Evolutionary conservation across 1,140 invertebrate species (phyloP).

Genomic region (Caenorhabditis elegans): DNA sequence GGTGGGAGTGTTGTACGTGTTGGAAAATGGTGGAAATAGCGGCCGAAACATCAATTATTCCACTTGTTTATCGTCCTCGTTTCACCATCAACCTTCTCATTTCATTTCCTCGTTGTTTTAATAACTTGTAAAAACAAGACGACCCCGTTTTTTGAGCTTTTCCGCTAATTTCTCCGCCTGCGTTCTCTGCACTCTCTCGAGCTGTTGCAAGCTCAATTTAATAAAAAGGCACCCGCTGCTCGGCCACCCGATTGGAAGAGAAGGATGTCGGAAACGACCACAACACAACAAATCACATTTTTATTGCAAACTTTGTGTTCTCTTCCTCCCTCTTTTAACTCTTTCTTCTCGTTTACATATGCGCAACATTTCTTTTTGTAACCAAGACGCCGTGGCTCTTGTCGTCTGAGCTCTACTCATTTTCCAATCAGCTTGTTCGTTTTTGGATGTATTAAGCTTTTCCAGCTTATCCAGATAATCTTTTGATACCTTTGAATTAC

Average conservation of each 20-base stretch:
- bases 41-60: slow-evolving; percentile 20
- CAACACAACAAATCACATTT: slow-evolving; percentile 19
- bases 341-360: background rate
- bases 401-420: background rate
- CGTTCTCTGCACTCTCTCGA: background rate
- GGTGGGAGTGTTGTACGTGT: slow-evolving; percentile 30
- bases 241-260: slow-evolving; percentile 30
- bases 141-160: no score
- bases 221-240: slow-evolving; percentile 8
- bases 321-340: background rate
- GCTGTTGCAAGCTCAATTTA: background rate
- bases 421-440: no score
- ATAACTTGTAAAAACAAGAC: background rate
- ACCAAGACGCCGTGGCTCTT: background rate
- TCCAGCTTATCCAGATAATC: background rate
- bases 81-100: background rate
- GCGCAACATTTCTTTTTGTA: background rate
- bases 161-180: background rate
- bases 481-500: background rate
- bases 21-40: slow-evolving; percentile 35
- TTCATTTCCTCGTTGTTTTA: background rate
- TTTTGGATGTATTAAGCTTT: background rate
- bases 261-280: slow-evolving; percentile 10
- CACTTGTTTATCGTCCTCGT: slow-evolving; percentile 5
- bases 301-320: slow-evolving; percentile 14